Conservation (phyloP, 2,113 vertebrate species). For the Montifringilla adamsi region DNA sequence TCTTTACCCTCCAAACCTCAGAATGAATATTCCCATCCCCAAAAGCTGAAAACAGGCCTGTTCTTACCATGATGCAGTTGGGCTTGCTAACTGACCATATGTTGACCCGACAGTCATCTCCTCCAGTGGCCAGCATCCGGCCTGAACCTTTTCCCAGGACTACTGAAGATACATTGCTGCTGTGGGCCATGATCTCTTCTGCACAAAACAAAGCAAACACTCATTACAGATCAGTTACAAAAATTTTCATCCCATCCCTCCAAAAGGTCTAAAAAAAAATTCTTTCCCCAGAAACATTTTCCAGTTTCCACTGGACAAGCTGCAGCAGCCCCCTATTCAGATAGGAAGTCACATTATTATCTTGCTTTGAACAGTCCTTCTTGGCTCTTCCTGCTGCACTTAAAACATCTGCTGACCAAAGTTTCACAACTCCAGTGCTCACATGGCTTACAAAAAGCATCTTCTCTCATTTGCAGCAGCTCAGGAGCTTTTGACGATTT, state of each 20-base stretch:
- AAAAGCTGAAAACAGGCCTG: neutral
- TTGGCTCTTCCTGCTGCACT: neutral
- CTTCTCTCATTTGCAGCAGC: neutral
- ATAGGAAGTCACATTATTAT: neutral
- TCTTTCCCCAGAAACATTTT: neutral
- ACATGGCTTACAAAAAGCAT: neutral
- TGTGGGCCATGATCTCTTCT: slow-evolving; percentile 94
- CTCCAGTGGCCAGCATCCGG: slow-evolving; percentile 90
- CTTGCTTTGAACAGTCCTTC: neutral
- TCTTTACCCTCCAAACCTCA: neutral
- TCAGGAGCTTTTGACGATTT: neutral
- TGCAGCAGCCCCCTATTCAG: neutral
- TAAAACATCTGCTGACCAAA: neutral
- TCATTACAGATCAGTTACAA: neutral
- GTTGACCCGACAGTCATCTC: slow-evolving; percentile 93
- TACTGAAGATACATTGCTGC: slow-evolving; percentile 86
- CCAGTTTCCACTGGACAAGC: neutral
- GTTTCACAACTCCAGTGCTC: neutral
- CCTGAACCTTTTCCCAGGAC: slow-evolving; percentile 89
- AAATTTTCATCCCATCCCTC: neutral
- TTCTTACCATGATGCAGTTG: slow-evolving; percentile 96
- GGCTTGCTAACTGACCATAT: slow-evolving; percentile 95
- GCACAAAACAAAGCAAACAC: neutral
- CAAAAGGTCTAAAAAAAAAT: neutral
- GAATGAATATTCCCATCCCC: neutral